A percentile compares a stretch with the other conserved stretches of the same genome.
Conservation (phyloP, 1,140 invertebrate species). For the Drosophila nebulosa region DNA sequence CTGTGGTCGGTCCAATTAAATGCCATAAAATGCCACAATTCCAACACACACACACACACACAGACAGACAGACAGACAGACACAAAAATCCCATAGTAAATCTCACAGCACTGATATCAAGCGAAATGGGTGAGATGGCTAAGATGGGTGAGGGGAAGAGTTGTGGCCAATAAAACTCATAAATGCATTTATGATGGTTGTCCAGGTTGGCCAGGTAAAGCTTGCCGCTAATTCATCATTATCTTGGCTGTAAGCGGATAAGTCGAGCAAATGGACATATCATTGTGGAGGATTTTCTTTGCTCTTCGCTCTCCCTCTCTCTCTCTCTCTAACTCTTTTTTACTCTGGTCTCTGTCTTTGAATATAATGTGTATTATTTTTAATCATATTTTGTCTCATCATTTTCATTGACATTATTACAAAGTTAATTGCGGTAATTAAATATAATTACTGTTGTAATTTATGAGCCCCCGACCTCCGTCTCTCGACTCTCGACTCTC, state of each 20-base stretch:
- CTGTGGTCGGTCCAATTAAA: conserved; percentile 66
- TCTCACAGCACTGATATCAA: conserved; percentile 40
- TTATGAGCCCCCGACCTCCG: conserved; percentile 70
- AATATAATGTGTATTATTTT: conserved; percentile 42
- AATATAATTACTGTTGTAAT: conserved; percentile 77
- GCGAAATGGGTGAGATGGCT: background rate
- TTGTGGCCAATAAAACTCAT: conserved; percentile 51
- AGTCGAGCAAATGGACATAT: conserved; percentile 32
- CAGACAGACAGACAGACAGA: too few relatives aligned
- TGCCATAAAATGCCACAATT: conserved; percentile 57
- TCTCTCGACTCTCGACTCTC: too few relatives aligned
- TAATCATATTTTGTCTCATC: conserved; percentile 76
- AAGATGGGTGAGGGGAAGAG: background rate
- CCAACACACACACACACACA: conserved; percentile 10
- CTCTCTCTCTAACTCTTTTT: background rate
- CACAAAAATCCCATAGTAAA: conserved; percentile 54
- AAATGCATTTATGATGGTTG: conserved; percentile 69
- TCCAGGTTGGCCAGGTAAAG: conserved; percentile 13
- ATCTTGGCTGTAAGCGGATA: conserved; percentile 51
- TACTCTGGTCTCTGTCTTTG: background rate
- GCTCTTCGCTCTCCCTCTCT: background rate
- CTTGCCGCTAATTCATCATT: conserved; percentile 56
- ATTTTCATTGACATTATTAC: conserved; percentile 79
- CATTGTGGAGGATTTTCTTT: conserved; percentile 24
- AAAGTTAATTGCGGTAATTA: conserved; percentile 76